phyloP scores from a whole-genome alignment of 2,113 vertebrate species.

The Gallinago undulata region DNA sequence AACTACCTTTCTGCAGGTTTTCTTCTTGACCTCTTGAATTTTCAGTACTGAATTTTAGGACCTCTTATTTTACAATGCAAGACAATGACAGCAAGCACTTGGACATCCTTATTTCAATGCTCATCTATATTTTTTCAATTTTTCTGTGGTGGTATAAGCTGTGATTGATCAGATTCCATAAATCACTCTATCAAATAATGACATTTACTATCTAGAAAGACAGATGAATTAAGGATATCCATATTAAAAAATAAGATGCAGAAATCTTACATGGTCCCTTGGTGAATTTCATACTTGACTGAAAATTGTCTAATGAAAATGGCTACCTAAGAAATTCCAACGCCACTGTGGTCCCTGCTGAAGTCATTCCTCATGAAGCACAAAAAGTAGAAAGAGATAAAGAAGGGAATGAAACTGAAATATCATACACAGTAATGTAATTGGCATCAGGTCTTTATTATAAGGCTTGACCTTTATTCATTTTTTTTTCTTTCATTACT shows the following conservation, averaged over 20 bases:
- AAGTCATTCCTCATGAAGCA: background rate
- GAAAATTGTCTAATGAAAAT: background rate
- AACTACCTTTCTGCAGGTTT: background rate
- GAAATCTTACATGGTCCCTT: background rate
- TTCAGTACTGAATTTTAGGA: background rate
- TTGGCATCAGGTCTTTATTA: background rate
- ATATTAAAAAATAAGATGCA: background rate
- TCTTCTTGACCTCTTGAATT: background rate
- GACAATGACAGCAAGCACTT: background rate
- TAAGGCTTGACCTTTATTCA: background rate
- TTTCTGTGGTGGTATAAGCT: background rate
- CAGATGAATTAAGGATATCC: background rate
- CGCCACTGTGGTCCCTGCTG: background rate
- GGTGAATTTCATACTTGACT: background rate
- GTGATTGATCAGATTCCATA: background rate
- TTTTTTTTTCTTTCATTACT: background rate
- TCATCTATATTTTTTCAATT: background rate
- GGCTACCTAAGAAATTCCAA: background rate
- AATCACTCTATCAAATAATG: constrained; percentile 6
- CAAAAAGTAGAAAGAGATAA: background rate
- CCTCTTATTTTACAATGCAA: background rate
- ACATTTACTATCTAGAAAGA: constrained; percentile 1
- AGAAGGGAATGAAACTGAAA: background rate
- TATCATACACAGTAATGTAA: background rate
- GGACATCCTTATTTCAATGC: background rate